Evolutionary conservation across 2,888 invertebrate genomes (phyloP).

Genomic region (Temnothorax unifasciatus): DNA sequence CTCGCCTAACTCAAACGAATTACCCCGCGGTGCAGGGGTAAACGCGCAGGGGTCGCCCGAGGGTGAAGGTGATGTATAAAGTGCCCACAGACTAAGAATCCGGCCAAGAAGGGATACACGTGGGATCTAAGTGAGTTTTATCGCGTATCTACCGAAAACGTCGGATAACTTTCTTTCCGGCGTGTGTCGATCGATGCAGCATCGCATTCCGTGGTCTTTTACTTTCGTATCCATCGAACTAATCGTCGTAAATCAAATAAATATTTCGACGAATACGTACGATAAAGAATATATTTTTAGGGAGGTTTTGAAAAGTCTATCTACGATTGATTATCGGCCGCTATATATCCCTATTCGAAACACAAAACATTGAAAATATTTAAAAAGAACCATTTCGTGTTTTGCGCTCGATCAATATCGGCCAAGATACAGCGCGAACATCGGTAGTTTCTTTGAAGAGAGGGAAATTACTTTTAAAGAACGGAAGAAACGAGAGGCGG

Average conservation of each 20-base stretch:
- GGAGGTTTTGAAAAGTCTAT: background rate
- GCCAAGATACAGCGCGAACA: background rate
- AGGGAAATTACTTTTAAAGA: slow-evolving; percentile 50
- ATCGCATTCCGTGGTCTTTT: background rate
- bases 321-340: background rate
- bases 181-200: background rate
- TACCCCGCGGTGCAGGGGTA: slow-evolving; percentile 69
- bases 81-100: slow-evolving; percentile 69
- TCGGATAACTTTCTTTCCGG: slow-evolving; percentile 1
- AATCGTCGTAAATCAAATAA: background rate
- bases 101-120: slow-evolving; percentile 46
- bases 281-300: background rate
- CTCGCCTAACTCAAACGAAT: slow-evolving; percentile 84
- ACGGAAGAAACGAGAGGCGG: slow-evolving; percentile 27
- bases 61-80: slow-evolving; percentile 77
- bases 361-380: background rate
- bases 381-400: background rate
- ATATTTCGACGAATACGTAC: background rate
- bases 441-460: background rate
- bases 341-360: background rate
- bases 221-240: background rate
- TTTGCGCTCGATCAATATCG: background rate
- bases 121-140: slow-evolving; percentile 55
- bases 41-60: slow-evolving; percentile 66
- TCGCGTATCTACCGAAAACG: slow-evolving; percentile 17